Evolutionary conservation across 2,797 vertebrate species (phyloP), one percentile per base, ranked within the genome.

Genomic region (Spinibarbus caldwelli): DNA sequence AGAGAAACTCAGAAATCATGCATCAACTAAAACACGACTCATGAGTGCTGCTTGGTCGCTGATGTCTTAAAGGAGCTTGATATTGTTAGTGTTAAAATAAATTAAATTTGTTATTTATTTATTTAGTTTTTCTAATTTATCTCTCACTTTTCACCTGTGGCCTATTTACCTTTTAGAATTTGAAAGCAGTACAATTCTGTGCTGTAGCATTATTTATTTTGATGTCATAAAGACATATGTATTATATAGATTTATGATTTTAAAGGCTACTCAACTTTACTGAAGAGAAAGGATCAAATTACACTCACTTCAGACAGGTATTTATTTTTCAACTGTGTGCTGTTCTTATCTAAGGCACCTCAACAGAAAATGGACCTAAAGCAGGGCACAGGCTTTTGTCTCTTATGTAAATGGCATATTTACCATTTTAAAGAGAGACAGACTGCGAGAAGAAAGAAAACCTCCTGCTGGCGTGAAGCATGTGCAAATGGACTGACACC

Each of bases 371-470:
- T 26, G 7, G 21, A 52, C 19, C 34, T 23, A 29, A 67, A 49
- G 15, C 59, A 76, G 62, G 62, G 26, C 5, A 12, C 66, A 77
- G n/a, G 79, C 64, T 85, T 82, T 87, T 36, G 34, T 78, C 78
- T 78, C 62, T 85, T 15, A 85, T 90, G 87, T 83, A 87, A 88
- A 86, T 86, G 80, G 9, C 0, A 82, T 89, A 85, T 90, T 90
- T 89, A 88, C 70, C 86, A 87, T 90, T 87, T 85, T 86, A 87
- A 89, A 89, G 82, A 66, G 80, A 80, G 86, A 82, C 71, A 82
- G 78, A 54, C 79, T 81, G 76, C 6, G 49, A 85, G 83, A 88
- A 66, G 29, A 77, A 66, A 90, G 88, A 64, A 80, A 73, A 71
- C n/a, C 66, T 57, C 91, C 9, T 80, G 89, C 81, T 86, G 87